Base-by-base conservation (phyloP, 64 coral and sea anemone genomes). In the Cladopsammia gracilis region DNA sequence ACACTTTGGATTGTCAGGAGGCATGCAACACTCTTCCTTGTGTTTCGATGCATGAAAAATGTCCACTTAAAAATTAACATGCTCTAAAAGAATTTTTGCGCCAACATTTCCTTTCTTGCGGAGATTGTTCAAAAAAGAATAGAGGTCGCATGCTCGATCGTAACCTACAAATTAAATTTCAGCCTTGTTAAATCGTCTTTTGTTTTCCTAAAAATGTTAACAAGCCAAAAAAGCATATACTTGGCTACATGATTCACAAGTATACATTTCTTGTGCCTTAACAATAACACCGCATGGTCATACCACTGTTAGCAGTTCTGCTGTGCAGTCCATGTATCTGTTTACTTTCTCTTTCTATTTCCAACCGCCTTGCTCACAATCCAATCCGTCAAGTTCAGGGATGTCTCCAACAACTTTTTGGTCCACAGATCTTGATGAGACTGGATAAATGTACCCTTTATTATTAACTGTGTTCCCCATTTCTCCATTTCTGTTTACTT, bases 31-130 rank as follows among this genome's bases (percentile, higher is more conserved):
- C 1, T 85, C 70, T 25, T 96, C 94, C 34, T 75, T 96, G 67
- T 96, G 94, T 57, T 92, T 92, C 4, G 75, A 92, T 0, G 89
- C 94, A 76, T 96, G 54, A 70, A 96, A 96, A 45, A 92, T 96
- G 61, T 96, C 94, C 1, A 92, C 94, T 56, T 92, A 25, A 76
- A 96, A 89, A 18, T 96, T 70, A 0, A 96, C 89, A 81, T 92
- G 62, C 10, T 92, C 75, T 2, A 91, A 1, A 58, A 88, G 52
- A 4, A 95, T 57, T 19, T 95, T 87, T 44, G 83, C 94, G 0
- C 89, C 94, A 0, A 76, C 94, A 88, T 84, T 92, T 26, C 67
- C 89, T 52, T 96, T 96, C 48, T 82, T 69, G 4, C 23, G 20
- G 66, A 83, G 80, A 78, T 95, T 91, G 23, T 87, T 90, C 19